phyloP scores from a whole-genome alignment of 2,888 invertebrate species.

The Galerucella calmariensis region DNA sequence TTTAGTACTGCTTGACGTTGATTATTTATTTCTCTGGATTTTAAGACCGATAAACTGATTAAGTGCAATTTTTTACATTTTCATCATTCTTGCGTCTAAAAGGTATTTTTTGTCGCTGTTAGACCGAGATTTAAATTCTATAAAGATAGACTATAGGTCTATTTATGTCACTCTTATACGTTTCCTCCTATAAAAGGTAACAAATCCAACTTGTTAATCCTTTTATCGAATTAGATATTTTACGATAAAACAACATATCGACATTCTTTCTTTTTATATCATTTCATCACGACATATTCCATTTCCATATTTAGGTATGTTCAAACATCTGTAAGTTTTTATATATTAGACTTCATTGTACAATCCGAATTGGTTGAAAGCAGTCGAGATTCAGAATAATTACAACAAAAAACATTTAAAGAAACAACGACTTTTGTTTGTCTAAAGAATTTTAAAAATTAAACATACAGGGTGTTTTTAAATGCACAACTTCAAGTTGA shows the following conservation, averaged over 20 bases:
- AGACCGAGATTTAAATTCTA: background rate
- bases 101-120: too few species aligned
- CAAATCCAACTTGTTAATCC: slow-evolving; percentile 3
- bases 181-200: slow-evolving; percentile 3
- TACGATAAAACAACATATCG: slow-evolving; percentile 6
- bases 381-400: background rate
- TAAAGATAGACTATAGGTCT: background rate
- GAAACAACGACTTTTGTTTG: background rate
- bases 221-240: slow-evolving; percentile 12
- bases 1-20: too few species aligned
- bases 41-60: too few species aligned
- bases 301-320: slow-evolving; percentile 10
- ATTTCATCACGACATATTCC: slow-evolving; percentile 8
- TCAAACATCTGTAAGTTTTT: slow-evolving; percentile 4
- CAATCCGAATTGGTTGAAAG: background rate
- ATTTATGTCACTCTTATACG: background rate
- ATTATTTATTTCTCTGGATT: too few species aligned
- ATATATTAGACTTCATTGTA: background rate
- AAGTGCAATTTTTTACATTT: too few species aligned
- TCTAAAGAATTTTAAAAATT: background rate
- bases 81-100: too few species aligned
- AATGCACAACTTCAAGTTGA: too few species aligned
- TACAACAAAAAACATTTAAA: background rate
- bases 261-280: slow-evolving; percentile 13
- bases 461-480: background rate